Base-by-base conservation (phyloP, 2,113 vertebrate species). In the crab-eating macaque (Macaca fascicularis) region DNA sequence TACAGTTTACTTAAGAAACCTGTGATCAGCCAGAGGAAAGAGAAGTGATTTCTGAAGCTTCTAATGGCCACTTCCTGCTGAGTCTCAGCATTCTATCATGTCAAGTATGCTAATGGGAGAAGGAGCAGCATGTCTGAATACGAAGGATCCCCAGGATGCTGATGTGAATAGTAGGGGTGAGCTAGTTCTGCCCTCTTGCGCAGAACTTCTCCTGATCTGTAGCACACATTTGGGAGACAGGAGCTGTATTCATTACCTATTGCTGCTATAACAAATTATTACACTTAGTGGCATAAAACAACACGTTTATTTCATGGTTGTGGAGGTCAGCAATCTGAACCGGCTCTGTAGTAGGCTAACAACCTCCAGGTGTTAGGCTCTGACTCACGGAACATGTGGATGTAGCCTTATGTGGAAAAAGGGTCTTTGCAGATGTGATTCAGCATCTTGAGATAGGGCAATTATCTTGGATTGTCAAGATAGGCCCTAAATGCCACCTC, bases 1-100 rank as follows among this genome's bases (percentile, higher is more conserved):
- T 32, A n/a, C 79, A 75, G 32, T 74, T 90, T 89, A 50, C 78
- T 92, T 91, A 85, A 97, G 81, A 92, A 93, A 70, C 32, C 70
- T 59, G 12, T 70, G 50, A 74, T 43, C 20, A 32, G 57, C 25
- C 13, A 93, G 32, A 59, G 52, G 35, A 83, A 57, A 82, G 78
- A 87, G 48, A 55, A 30, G 67, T 90, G 70, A 85, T 67, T 92
- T 89, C 23, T 72, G 43, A 89, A 94, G 70, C 52, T 69, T 83
- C 35, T 25, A 0, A 17, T 69, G 83, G 35, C 83, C 35, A 45
- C 13, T 50, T 52, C 23, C 57, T 85, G 20, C 27, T 8, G 12
- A 86, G 23, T 82, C 50, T 89, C 59, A 59, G 79, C 38, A 43
- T 84, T 22, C n/a, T 92, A 57, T 80, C 27, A 35, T 4, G 8